Evolutionary conservation across 2,888 invertebrate species (phyloP), one percentile per base, ranked within the genome.

Genomic region (Spodoptera littoralis): DNA sequence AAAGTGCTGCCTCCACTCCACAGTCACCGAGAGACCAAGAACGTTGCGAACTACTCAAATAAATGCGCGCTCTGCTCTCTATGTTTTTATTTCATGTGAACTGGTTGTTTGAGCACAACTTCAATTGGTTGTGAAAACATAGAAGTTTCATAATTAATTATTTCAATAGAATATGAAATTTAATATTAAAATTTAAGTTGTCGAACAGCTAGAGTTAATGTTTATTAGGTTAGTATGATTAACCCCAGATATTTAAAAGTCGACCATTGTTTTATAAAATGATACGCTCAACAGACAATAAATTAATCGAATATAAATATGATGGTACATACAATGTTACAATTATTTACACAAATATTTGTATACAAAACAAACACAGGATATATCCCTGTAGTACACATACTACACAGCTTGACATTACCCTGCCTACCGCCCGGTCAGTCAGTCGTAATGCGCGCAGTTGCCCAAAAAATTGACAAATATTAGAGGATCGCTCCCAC

Each of bases 381-480:
- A 13, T n/a, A 36, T 36, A 8, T 41, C n/a, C 8, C 46, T 27
- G 36, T 2, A 36, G 36, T 36, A 36, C 36, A 36, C 9, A 36
- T 18, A 30, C 4, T 52, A 52, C 5, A 36, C 44, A n/a, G 43
- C 44, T 5, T 22, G 30, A 11, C 18, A n/a, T 8, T 36, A 43
- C 6, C 24, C 22, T 42, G 12, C 53, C 45, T 13, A 8, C 18
- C 24, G 30, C 22, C 43, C 13, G 65, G 46, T 41, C 65, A 61
- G 61, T 51, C 68, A 57, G n/a, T 52, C 74, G 75, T 64, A 57
- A 67, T 59, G 70, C 51, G 60, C 30, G 66, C 79, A 77, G 71
- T 76, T 76, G 71, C 64, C 73, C 71, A 74, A 81, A 79, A 80
- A 80, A 80, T 76, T 76, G 74, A 53, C 73, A 75, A 82, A 82